Evolutionary conservation across 2,113 vertebrate genomes (phyloP), one percentile per base, ranked within the genome.

Genomic region (Melierax canorus): DNA sequence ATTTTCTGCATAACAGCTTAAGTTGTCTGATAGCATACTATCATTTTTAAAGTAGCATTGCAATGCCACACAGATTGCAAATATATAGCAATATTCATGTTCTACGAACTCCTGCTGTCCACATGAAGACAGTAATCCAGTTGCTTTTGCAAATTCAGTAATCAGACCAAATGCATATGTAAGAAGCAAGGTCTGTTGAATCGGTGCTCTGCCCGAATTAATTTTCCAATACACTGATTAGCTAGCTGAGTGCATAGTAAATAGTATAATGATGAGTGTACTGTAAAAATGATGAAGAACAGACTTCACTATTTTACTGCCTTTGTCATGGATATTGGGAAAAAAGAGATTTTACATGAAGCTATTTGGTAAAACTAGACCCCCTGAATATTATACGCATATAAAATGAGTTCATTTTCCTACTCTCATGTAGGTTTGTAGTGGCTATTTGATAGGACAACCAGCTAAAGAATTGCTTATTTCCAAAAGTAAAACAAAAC

Each of bases 181-280:
- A 92, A 87, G 90, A 88, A 85, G 46, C 38, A 60, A 64, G 27
- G n/a, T 55, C 59, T 74, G 72, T 39, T 83, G 78, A 59, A 71
- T 51, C 16, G 0, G 41, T 77, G 56, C 30, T 95, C 68, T 84
- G 68, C 34, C 72, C 84, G 73, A 83, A 93, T 93, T 94, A 67
- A 81, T 91, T 84, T 94, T 84, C 64, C 48, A 66, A 87, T 77
- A 86, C 60, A 67, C 76, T 94, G 92, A 92, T 94, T 91, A 92
- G 76, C 21, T 78, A 69, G 46, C 75, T 84, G 60, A 88, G 64
- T 53, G 34, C 78, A 80, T 7, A 92, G 71, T 73, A 78, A 76
- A 77, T 69, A 51, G 20, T 27, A 67, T 1, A 0, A 43, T 67
- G 80, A 91, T 78, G 76, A 93, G 86, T 48, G 64, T 56, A 86